Evolutionary conservation across 2,113 vertebrate species (phyloP), one percentile per base, ranked within the genome.

Genomic region (Psilopogon haemacephalus): DNA sequence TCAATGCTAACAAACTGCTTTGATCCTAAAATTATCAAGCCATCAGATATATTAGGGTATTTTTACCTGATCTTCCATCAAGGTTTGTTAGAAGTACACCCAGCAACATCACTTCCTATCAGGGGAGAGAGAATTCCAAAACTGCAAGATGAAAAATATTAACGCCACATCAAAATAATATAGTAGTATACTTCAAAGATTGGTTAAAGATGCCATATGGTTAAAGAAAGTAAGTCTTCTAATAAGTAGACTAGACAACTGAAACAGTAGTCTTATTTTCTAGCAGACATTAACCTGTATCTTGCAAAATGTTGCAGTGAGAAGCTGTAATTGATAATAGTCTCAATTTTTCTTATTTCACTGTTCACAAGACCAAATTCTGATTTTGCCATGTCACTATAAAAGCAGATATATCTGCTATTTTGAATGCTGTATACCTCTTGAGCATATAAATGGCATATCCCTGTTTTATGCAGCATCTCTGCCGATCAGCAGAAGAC

Each of bases 1-100:
- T 90, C 83, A 84, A 84, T 6, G 7, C 75, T 80, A 88, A 86
- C 97, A 92, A 95, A 91, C 56, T 89, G 54, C 46, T 95, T 88
- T 86, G 82, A 94, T 73, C 15, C 46, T 92, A 83, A 89, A 94
- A 95, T 78, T 71, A 89, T 58, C 84, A 91, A 89, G 32, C 33
- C 28, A 32, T 32, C 6, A 1, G 27, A 64, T 48, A 78, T 17
- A 87, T 14, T 56, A 85, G 44, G 11, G 23, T 44, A 55, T 83
- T 62, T 62, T 83, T 17, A 9, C n/a, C 52, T 79, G 33, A 77
- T 74, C 28, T 75, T 78, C 44, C 52, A 84, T 84, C 48, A 86
- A 71, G 42, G 55, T 79, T 86, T 93, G 63, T 75, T 76, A 63
- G 56, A 97, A 95, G 65, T 26, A 89, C 46, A 89, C 17, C 50